Percentiles rank a stretch among this genome's conserved stretches.
These are phyloP conservation scores for Galbula dea DNA, from an alignment of 2,113 vertebrate genomes.

Conservation along the genomic window DNA sequence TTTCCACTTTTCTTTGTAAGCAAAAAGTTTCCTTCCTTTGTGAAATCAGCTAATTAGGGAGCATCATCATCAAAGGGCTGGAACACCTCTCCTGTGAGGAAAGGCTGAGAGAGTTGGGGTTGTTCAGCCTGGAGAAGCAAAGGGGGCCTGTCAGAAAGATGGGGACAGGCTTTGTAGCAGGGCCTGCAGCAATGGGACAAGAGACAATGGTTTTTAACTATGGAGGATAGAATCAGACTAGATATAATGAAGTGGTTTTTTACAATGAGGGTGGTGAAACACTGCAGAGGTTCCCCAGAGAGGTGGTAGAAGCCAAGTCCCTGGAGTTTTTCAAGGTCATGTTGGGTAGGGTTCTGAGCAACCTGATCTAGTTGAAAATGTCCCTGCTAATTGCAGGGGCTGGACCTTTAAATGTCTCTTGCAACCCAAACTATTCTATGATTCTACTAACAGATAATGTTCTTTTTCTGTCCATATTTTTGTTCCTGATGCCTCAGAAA, in stretches of 20 bases:
- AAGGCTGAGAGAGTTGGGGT: too few relatives aligned
- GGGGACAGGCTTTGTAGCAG: too few relatives aligned
- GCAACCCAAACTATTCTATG: background rate
- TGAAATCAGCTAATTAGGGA: background rate
- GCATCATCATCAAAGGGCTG: too few relatives aligned
- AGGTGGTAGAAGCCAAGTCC: too few relatives aligned
- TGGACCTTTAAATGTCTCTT: background rate
- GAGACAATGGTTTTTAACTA: background rate
- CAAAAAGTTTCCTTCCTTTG: background rate
- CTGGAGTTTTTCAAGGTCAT: background rate
- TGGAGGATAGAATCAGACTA: background rate
- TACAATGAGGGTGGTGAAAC: background rate
- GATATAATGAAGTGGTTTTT: background rate
- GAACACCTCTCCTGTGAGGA: too few relatives aligned
- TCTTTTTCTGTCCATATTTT: background rate
- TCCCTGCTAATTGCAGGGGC: background rate
- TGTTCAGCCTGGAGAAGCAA: too few relatives aligned
- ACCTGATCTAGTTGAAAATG: background rate
- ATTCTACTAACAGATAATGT: background rate
- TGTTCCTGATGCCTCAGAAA: background rate
- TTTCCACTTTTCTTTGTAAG: background rate
- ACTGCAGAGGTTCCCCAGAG: background rate
- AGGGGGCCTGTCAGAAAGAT: too few relatives aligned
- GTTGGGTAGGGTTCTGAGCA: background rate
- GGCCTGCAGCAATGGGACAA: too few relatives aligned